phyloP scores from a whole-genome alignment of 1,140 invertebrate genomes.

The Diprion similis region DNA sequence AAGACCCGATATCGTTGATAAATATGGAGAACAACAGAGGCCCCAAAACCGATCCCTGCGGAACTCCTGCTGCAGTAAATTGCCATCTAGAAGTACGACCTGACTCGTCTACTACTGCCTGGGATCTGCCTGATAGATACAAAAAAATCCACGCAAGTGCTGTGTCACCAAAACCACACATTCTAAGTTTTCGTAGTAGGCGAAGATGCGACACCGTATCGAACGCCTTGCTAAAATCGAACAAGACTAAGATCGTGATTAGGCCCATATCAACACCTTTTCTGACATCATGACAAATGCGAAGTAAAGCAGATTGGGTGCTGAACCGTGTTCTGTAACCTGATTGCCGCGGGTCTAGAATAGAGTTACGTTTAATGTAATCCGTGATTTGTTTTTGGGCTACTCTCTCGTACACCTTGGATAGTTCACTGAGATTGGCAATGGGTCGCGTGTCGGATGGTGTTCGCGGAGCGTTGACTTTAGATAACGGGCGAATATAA shows the following conservation, averaged over 20 bases:
- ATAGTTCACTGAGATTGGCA: no score
- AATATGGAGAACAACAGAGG: slow-evolving; percentile 11
- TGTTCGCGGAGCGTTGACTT: background rate
- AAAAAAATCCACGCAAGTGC: background rate
- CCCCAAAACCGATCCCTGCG: background rate
- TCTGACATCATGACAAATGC: background rate
- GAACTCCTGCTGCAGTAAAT: background rate
- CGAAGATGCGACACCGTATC: background rate
- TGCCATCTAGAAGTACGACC: background rate
- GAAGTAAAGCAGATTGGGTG: background rate
- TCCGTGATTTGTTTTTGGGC: background rate
- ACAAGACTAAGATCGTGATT: background rate
- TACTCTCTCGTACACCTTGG: background rate
- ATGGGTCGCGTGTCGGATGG: no score
- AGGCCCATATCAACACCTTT: background rate
- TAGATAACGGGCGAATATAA: background rate
- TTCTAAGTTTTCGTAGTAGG: background rate
- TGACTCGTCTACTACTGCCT: background rate
- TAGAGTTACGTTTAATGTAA: background rate
- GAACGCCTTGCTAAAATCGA: background rate
- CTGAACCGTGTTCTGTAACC: background rate
- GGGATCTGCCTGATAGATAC: background rate
- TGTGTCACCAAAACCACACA: background rate
- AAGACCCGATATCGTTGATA: slow-evolving; percentile 13
- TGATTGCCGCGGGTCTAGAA: background rate